Percentiles rank a stretch among this genome's conserved stretches.
Evolutionary conservation across 2,888 invertebrate genomes (phyloP).

Genomic region (Alcis repandata): DNA sequence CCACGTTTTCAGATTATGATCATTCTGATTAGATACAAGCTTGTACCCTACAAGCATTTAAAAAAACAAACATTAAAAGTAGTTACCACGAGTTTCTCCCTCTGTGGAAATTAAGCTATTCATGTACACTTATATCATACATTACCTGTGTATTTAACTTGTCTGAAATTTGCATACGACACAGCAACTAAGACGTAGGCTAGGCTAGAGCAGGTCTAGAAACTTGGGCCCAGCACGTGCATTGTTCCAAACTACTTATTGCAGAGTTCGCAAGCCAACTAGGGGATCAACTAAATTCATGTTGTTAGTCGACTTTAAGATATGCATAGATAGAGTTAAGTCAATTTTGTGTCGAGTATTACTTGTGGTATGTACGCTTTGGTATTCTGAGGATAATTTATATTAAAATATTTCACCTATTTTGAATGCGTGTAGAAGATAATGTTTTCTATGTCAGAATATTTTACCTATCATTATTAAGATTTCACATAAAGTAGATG

Average conservation of each 20-base stretch:
- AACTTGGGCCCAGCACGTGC: slow-evolving; percentile 43
- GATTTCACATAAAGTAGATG: no score
- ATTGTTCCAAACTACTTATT: slow-evolving; percentile 42
- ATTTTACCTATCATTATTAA: no score
- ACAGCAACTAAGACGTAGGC: slow-evolving; percentile 8
- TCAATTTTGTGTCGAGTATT: neutral
- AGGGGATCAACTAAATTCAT: slow-evolving; percentile 39
- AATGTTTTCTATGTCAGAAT: no score
- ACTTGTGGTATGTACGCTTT: neutral
- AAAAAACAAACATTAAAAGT: no score
- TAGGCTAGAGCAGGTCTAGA: slow-evolving; percentile 25
- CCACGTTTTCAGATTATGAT: no score
- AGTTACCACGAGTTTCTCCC: no score
- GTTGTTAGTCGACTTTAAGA: slow-evolving; percentile 27
- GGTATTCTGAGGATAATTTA: no score
- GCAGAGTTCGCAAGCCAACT: slow-evolving; percentile 29
- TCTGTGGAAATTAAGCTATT: neutral
- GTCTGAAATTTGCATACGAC: slow-evolving; percentile 25
- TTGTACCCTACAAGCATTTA: no score
- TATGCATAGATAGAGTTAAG: slow-evolving; percentile 22
- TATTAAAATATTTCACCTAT: no score
- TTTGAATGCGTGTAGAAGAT: no score
- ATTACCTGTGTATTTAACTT: slow-evolving; percentile 33
- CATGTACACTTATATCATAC: neutral
- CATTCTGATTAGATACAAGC: no score